Evolutionary conservation across 2,797 vertebrate species (phyloP).

Genomic region (Myotis vivesi): DNA sequence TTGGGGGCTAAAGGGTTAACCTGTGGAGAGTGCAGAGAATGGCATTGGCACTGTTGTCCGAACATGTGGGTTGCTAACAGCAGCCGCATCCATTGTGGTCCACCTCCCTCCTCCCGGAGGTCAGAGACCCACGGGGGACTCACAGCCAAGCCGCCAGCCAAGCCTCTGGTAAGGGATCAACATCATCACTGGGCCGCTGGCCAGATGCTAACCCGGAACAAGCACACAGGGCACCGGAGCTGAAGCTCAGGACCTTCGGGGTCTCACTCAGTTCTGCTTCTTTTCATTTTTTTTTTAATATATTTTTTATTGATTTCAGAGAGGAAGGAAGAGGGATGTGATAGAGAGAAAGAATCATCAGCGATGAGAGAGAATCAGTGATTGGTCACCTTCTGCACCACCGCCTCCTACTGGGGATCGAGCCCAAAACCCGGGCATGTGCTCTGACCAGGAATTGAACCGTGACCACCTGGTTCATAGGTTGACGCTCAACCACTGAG

Average conservation of each 20-base stretch:
- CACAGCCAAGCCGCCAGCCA: background rate
- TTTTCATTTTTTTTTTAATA: too few species aligned
- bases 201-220: background rate
- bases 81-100: background rate
- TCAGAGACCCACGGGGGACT: background rate
- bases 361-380: too few species aligned
- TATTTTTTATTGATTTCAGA: too few species aligned
- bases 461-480: too few species aligned
- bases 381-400: too few species aligned
- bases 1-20: background rate
- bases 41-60: accelerated
- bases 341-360: too few species aligned
- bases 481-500: too few species aligned
- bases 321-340: too few species aligned
- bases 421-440: too few species aligned
- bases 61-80: accelerated
- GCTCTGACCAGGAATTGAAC: too few species aligned
- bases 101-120: background rate
- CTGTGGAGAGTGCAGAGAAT: accelerated
- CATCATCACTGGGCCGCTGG: background rate
- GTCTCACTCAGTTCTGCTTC: background rate
- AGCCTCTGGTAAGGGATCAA: background rate
- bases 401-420: too few species aligned
- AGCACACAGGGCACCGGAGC: background rate
- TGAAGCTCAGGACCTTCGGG: background rate